Evolutionary conservation across 2,797 vertebrate species (phyloP).

Genomic region (Lateolabrax maculatus): DNA sequence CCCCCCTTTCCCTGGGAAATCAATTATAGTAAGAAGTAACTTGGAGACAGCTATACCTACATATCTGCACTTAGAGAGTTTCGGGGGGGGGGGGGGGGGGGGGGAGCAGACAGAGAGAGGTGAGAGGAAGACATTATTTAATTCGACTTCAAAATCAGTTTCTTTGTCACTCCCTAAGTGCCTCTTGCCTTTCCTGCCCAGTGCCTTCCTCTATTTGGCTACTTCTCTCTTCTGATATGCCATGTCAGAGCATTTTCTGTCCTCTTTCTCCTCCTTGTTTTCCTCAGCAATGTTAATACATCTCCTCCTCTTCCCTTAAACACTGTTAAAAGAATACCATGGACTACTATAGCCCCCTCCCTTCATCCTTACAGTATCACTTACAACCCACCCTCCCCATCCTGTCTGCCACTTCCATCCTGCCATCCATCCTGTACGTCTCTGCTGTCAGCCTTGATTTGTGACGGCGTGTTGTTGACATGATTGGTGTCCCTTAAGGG

Average conservation of each 20-base stretch:
- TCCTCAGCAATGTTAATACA: background rate
- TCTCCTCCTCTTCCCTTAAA: conserved; percentile 7
- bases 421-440: conserved; percentile 29
- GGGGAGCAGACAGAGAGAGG: conserved; percentile 26
- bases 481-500: conserved; percentile 62
- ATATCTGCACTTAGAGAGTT: conserved; percentile 43
- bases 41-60: conserved; percentile 66
- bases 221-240: conserved; percentile 1
- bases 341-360: background rate
- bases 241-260: conserved; percentile 13
- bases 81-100: conserved; percentile 1
- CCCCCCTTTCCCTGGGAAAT: conserved; percentile 78
- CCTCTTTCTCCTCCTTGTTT: background rate
- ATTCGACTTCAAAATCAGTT: conserved; percentile 55
- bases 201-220: conserved; percentile 23
- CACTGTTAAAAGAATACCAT: background rate
- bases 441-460: conserved; percentile 58
- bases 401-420: conserved; percentile 38
- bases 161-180: conserved; percentile 42
- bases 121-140: conserved; percentile 28
- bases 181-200: conserved; percentile 29
- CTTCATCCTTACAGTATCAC: conserved; percentile 45
- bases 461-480: conserved; percentile 60
- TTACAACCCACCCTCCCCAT: conserved; percentile 38
- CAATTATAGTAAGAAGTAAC: conserved; percentile 75